phyloP scores from a whole-genome alignment of 2,113 vertebrate species.

The Mus musculus region GRCm39 chr6:140726501-140727000 shows the following conservation, averaged over 20 bases:
- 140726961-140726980: background rate
- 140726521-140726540: background rate
- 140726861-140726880: background rate
- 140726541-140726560: background rate
- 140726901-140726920: background rate
- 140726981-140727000: background rate
- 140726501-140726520: background rate
- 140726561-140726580: background rate
- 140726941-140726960: background rate
- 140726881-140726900: background rate
- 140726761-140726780: background rate
- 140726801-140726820: background rate
- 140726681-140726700: background rate
- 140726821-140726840: background rate
- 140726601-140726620: background rate
- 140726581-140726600: background rate
- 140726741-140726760: too few relatives aligned
- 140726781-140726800: background rate
- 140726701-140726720: background rate
- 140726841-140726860: background rate
- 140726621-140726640: background rate
- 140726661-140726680: background rate
- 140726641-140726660: background rate
- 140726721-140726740: background rate
- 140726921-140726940: background rate